These are phyloP conservation scores for Diarsia mendica DNA, from an alignment of 2,888 invertebrate genomes.

Conservation along the genomic window DNA sequence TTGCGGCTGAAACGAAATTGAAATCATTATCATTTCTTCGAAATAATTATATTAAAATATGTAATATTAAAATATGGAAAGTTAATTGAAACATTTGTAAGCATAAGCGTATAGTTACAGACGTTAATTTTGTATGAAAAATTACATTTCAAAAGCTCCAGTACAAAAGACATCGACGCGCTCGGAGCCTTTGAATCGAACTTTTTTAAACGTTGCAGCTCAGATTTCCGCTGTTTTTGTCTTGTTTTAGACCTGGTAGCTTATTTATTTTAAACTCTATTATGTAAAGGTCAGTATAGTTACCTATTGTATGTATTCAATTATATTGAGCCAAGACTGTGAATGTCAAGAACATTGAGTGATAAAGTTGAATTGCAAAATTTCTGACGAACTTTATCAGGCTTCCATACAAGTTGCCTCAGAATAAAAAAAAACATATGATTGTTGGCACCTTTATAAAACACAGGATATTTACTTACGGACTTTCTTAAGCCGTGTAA, in stretches of 20 bases:
- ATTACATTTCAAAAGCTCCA: conserved; percentile 31
- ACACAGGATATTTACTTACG: background rate
- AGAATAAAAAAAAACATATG: background rate
- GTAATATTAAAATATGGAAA: background rate
- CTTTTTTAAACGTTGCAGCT: background rate
- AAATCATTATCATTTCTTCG: background rate
- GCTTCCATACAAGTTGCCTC: background rate
- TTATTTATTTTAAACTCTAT: conserved; percentile 28
- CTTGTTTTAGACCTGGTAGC: conserved; percentile 43
- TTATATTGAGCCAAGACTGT: conserved; percentile 16
- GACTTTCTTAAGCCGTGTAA: background rate
- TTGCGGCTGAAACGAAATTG: conserved; percentile 2
- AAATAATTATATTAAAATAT: background rate
- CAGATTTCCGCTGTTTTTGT: conserved; percentile 35
- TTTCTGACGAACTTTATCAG: background rate
- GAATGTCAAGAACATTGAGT: conserved; percentile 46
- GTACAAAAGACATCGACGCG: conserved; percentile 80
- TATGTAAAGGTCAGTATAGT: conserved; percentile 49
- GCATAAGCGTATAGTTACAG: background rate
- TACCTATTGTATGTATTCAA: conserved; percentile 32
- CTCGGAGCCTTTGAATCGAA: background rate
- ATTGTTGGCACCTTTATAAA: background rate
- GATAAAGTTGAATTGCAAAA: conserved; percentile 17
- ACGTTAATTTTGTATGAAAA: background rate
- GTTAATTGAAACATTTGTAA: background rate